A percentile compares a stretch with the other conserved stretches of the same genome.
Conservation (phyloP, 2,888 invertebrate species). For the Eutolmus rufibarbis region DNA sequence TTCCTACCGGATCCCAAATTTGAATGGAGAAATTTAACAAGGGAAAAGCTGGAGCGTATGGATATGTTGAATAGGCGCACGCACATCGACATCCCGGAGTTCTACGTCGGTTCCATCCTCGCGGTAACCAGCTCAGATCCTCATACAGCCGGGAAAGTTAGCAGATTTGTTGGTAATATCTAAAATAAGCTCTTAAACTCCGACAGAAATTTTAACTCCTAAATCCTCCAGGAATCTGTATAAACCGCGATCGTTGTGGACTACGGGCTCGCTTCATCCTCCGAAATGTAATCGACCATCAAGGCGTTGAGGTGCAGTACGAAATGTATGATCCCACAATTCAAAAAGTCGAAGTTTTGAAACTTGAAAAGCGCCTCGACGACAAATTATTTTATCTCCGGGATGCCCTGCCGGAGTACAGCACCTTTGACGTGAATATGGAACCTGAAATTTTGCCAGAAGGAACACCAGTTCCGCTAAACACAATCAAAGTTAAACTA, state of each 20-base stretch:
- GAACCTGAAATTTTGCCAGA: slow-evolving; percentile 81
- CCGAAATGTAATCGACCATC: slow-evolving; percentile 91
- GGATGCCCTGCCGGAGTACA: slow-evolving; percentile 90
- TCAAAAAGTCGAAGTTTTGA: slow-evolving; percentile 86
- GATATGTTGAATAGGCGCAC: slow-evolving; percentile 86
- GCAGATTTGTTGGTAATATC: slow-evolving; percentile 66
- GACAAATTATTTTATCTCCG: slow-evolving; percentile 85
- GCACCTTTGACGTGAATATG: slow-evolving; percentile 92
- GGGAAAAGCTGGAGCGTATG: slow-evolving; percentile 87
- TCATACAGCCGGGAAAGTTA: slow-evolving; percentile 83
- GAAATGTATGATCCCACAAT: slow-evolving; percentile 94
- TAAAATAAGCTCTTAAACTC: background rate
- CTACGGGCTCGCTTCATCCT: slow-evolving; percentile 85
- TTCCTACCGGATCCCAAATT: slow-evolving; percentile 88
- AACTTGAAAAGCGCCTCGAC: slow-evolving; percentile 92
- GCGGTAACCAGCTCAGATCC: slow-evolving; percentile 87
- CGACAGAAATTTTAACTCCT: background rate
- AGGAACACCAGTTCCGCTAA: slow-evolving; percentile 80
- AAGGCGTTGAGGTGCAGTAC: slow-evolving; percentile 71
- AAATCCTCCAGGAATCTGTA: slow-evolving; percentile 78
- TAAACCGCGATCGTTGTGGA: slow-evolving; percentile 82
- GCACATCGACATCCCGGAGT: slow-evolving; percentile 91
- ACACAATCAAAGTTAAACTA: slow-evolving; percentile 74
- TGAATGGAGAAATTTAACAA: slow-evolving; percentile 76
- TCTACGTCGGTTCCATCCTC: slow-evolving; percentile 94